Percentiles rank a stretch among this genome's conserved stretches.
These are phyloP conservation scores for Clupea harengus DNA, from an alignment of 2,113 vertebrate genomes.

Conservation along the genomic window DNA sequence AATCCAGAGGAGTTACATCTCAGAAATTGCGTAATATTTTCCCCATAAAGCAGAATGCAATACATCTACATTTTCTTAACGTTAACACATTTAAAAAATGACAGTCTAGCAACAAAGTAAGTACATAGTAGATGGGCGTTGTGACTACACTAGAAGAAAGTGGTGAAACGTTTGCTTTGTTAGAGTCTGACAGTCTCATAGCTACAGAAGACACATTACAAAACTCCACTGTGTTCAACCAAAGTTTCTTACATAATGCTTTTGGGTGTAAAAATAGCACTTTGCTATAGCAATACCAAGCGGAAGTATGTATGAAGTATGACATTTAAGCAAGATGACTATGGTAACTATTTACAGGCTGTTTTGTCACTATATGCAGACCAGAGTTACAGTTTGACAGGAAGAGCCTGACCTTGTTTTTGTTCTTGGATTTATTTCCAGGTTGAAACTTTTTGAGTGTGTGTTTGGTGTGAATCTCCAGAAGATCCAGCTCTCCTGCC, in stretches of 20 bases:
- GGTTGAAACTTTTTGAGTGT: conserved; percentile 78
- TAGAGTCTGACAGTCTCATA: not conserved
- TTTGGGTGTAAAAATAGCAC: not conserved
- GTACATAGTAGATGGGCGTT: too few relatives aligned
- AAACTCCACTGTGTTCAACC: not conserved
- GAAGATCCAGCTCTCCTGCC: conserved; percentile 79
- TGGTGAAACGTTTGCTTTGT: too few relatives aligned
- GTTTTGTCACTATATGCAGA: not conserved
- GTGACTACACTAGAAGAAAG: too few relatives aligned
- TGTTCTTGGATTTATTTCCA: conserved; percentile 73
- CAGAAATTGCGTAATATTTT: too few relatives aligned
- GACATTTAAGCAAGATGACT: not conserved
- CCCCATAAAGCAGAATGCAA: too few relatives aligned
- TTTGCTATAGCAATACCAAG: not conserved
- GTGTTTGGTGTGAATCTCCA: conserved; percentile 84
- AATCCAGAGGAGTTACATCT: too few relatives aligned
- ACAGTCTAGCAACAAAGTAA: too few relatives aligned
- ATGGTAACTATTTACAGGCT: not conserved
- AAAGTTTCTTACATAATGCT: not conserved
- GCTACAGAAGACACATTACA: not conserved
- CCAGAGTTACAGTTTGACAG: not conserved
- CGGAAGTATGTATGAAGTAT: not conserved
- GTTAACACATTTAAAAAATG: too few relatives aligned
- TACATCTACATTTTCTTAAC: too few relatives aligned
- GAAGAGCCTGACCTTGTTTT: conserved; percentile 73